Base-by-base conservation (phyloP, 2,113 vertebrate species). In the Boleophthalmus pectinirostris region DNA sequence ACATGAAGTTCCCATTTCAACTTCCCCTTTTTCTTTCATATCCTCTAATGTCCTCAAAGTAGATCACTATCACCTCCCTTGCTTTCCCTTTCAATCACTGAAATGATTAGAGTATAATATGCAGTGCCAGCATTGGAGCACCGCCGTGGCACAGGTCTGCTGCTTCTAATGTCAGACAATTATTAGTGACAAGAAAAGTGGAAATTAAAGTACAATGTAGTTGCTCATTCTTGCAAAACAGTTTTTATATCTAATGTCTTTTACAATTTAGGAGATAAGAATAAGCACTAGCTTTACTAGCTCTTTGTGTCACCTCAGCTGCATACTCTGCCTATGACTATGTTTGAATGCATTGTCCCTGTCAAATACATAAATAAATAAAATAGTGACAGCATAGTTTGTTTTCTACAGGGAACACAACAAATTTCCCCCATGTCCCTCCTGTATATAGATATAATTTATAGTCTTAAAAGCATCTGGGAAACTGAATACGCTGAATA, bases 41-140 rank as follows among this genome's bases (percentile, higher is more conserved):
- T 87, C 81, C 79, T 88, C 83, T 88, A 74, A 77, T 86, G 82
- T 86, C 86, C 64, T 82, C 73, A 89, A 84, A 85, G 87, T 82
- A 83, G 82, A 79, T 69, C 47, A 57, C 78, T 46, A 47, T 66
- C 51, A 58, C 68, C 65, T 51, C 35, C 71, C 64, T 57, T 1
- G 47, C 79, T 45, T 70, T 25, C 53, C 45, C 33, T 58, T 25
- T 69, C 78, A 60, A 76, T 73, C 61, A 74, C 47, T 91, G 84
- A 35, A 77, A 82, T 88, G 82, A 87, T 80, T 82, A 72, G 75
- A 71, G 11, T 79, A 72, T 21, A 21, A 73, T 38, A 79, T 68
- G 72, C 67, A 57, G 68, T 81, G 56, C 56, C 68, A 61, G 70
- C 49, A 67, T 14, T 24, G 23, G 10, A 21, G 20, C n/a, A 54